Conservation (phyloP, 2,888 invertebrate species). For the Sinopyrophorus schimmeli region DNA sequence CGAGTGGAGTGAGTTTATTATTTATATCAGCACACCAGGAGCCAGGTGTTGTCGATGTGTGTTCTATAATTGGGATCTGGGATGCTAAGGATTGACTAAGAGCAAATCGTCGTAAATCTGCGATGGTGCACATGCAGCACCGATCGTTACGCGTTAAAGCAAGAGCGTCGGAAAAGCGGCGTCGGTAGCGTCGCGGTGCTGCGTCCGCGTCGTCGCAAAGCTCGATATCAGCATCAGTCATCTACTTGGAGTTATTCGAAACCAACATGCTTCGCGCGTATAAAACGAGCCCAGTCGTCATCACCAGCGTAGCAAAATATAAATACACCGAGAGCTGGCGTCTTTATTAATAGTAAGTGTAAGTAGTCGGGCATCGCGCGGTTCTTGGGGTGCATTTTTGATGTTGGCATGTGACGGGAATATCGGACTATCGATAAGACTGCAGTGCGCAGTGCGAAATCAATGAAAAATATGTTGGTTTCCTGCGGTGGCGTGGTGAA, state of each 20-base stretch:
- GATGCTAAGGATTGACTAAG: constrained; percentile 25
- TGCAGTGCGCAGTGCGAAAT: constrained; percentile 48
- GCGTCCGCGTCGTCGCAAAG: constrained; percentile 38
- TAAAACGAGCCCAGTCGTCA: constrained; percentile 34
- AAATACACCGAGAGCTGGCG: constrained; percentile 37
- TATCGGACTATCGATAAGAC: constrained; percentile 36
- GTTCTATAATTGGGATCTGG: constrained; percentile 35
- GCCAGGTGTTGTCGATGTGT: constrained; percentile 30
- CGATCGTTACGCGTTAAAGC: constrained; percentile 31
- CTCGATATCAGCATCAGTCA: constrained; percentile 40
- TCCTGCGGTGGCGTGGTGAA: constrained; percentile 36
- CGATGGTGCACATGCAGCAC: constrained; percentile 33
- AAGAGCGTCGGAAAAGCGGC: constrained; percentile 22
- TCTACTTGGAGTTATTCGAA: constrained; percentile 33
- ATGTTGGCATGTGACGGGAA: constrained; percentile 37
- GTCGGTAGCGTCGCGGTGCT: constrained; percentile 25
- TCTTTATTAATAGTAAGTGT: constrained; percentile 38
- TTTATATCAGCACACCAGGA: constrained; percentile 13
- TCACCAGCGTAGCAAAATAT: constrained; percentile 34
- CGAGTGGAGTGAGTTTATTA: too few relatives aligned
- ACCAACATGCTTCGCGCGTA: constrained; percentile 34
- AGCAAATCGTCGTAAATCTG: constrained; percentile 33
- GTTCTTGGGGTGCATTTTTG: constrained; percentile 32
- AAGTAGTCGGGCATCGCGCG: constrained; percentile 31
- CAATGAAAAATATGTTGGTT: constrained; percentile 44